Conservation (phyloP, 2,888 invertebrate species). For the Epistrophe eligans region DNA sequence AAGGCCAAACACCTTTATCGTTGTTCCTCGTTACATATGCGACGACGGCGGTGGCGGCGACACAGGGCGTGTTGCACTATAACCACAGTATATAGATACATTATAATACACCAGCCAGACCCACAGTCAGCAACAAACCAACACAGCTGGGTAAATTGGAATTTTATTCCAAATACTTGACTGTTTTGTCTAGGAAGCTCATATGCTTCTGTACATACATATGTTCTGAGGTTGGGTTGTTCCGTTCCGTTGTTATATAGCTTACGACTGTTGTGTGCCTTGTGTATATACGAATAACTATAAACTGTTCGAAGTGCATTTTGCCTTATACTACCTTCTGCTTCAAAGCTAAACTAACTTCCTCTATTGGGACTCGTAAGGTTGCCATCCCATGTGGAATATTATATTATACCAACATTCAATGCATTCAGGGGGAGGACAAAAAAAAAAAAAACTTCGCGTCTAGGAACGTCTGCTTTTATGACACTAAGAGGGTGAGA, state of each 20-base stretch:
- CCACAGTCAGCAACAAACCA: not conserved
- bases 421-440: constrained; percentile 23
- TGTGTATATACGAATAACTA: constrained; percentile 19
- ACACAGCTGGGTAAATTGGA: constrained; percentile 23
- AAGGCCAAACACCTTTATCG: constrained; percentile 68
- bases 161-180: constrained; percentile 50
- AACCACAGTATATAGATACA: not conserved
- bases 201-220: too few relatives aligned
- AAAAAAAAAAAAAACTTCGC: constrained; percentile 1
- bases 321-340: constrained; percentile 24
- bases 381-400: constrained; percentile 25
- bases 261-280: constrained; percentile 42
- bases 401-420: not conserved
- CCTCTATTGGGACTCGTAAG: constrained; percentile 47
- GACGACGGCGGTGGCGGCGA: not conserved
- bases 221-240: constrained; percentile 9
- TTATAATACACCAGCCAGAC: not conserved
- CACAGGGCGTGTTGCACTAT: constrained; percentile 59
- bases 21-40: not conserved
- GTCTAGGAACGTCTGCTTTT: constrained; percentile 39
- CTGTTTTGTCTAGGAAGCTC: constrained; percentile 51
- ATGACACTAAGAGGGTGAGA: constrained; percentile 57
- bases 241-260: not conserved
- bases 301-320: constrained; percentile 62
- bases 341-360: not conserved